Base-by-base conservation (phyloP, 2,888 invertebrate species). In the Apomyelois bistriatella region DNA sequence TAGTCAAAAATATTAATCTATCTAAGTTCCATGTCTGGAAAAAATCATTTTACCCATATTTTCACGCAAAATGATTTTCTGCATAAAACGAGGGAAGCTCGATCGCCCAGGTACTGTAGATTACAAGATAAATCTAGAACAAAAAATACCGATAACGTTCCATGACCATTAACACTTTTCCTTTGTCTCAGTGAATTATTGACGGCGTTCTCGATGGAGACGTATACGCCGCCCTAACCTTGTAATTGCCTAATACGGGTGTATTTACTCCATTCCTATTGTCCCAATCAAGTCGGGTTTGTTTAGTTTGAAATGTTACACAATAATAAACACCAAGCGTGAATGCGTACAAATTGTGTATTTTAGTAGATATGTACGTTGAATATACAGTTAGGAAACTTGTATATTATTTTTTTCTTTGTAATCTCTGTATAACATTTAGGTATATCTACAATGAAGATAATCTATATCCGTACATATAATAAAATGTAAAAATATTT, bases 171-270 rank as follows among this genome's bases (percentile, higher is more conserved):
- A 55, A 28, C 52, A 50, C 50, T 47, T 48, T 48, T 52, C 36
- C 41, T 54, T 61, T 62, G 57, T 60, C 60, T 56, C 48, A n/a
- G 28, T 43, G 43, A 42, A 30, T 51, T 60, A 61, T 59, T 60
- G 57, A 59, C 57, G 53, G 37, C 58, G 58, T 47, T 58, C 60
- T 60, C 59, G 52, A 60, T 62, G 54, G 55, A 60, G 57, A 64
- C 47, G 58, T 56, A 61, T 60, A 61, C 58, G 61, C 62, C 64
- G 60, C 66, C 61, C 55, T 57, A 65, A 58, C 58, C 59, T 54
- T 64, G 65, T 70, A 69, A 73, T 70, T 70, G 62, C 58, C 54
- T 66, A 60, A 72, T 68, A 68, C 60, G 48, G 58, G 59, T 58
- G 65, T 64, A 66, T 71, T 72, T 66, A 63, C 65, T 62, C 61